Evolutionary conservation across 2,797 vertebrate genomes (phyloP), one percentile per base, ranked within the genome.

Genomic region (Sebastes taczanowskii): DNA sequence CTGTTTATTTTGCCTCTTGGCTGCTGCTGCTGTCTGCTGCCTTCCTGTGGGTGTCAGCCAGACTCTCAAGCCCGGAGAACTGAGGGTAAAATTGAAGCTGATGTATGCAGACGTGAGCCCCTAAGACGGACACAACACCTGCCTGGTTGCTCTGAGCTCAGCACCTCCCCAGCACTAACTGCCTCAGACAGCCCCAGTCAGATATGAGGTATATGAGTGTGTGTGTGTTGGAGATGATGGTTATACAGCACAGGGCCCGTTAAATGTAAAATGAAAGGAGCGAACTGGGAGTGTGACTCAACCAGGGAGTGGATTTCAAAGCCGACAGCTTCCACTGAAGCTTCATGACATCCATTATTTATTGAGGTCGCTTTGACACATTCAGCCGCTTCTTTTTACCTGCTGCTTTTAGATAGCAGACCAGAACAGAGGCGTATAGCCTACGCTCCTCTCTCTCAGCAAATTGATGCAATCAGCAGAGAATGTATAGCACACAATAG

Each of bases 341-440:
- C 85, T 76, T 91, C 87, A 84, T 88, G 87, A 80, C 90, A 92
- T 92, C 77, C 82, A 93, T 91, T 91, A 92, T 92, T 92, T 91
- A 94, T 91, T 67, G 61, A 71, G 81, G 67, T 88, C 76, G 73
- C 84, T 91, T 89, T 92, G 90, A 92, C 83, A 91, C 71, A 64
- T 90, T 84, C 77, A 84, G 85, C 42, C 22, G 10, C 63, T 63
- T 77, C 77, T 88, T 87, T 52, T 86, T 83, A 92, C 89, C 90
- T 91, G 82, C 85, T 81, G 73, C 84, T 64, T 71, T 82, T 16
- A 67, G 59, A 82, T n/a, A 68, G 59, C 56, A 68, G 76, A 77
- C 59, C 56, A 73, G 78, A 77, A 59, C 30, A 70, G 49, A 79
- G 35, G 35, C 81, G 53, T 25, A 25, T 25, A 25, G 25, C 25